Evolutionary conservation across 2,888 invertebrate genomes (phyloP), one percentile per base, ranked within the genome.

Genomic region (Globia sparganii): DNA sequence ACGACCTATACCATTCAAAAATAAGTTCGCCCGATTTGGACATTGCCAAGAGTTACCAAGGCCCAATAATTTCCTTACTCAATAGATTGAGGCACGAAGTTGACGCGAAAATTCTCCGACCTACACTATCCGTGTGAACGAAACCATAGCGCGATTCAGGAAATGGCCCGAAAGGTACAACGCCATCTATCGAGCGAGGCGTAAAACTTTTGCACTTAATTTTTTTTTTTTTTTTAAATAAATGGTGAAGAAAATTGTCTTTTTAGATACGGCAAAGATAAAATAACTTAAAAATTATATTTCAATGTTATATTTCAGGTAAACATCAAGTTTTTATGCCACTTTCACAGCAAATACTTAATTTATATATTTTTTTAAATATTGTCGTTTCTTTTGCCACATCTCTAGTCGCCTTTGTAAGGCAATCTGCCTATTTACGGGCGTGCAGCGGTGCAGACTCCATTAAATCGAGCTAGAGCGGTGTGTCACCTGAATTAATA

Each of bases 11-110:
- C 98, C 98, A 97, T 86, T 94, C 91, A 97, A 98, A 99, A 98
- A 98, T 98, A 93, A 90, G 84, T 93, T 94, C 95, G 95, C 95
- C 95, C 94, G 86, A 91, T 91, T 94, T 96, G 95, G 97, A 97
- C 97, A 97, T 98, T 97, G 98, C 98, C 98, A 97, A 98, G 98
- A 97, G 97, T 98, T 97, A 98, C 98, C 98, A 98, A 97, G 98
- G 98, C 98, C 98, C 97, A 98, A 98, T 98, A 98, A 98, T 99
- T 99, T 99, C 98, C 98, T 99, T 99, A 99, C 98, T 99, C 98
- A 98, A 98, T 98, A 98, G 98, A 99, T 99, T 98, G 98, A 98
- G 98, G 98, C 98, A 98, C 98, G 97, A 97, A 72, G 46, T 3
- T 0, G 0, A 0, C 0, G 0, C 0, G 0, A 0, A 0, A 6